Percentiles rank a stretch among this genome's conserved stretches.
Conservation (phyloP, 2,888 invertebrate species). For the Sesia bembeciformis region DNA sequence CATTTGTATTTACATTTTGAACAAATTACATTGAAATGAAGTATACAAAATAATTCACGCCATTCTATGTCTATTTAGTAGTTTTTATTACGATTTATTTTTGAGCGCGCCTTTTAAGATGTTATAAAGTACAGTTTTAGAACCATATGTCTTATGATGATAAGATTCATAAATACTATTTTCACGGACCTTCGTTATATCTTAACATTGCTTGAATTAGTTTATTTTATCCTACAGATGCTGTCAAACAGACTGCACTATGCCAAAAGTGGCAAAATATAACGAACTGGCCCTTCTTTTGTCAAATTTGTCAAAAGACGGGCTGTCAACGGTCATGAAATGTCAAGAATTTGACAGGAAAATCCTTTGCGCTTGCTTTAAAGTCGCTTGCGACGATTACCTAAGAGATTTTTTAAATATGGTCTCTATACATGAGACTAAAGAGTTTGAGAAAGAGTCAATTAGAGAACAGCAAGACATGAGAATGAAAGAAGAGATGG, state of each 20-base stretch:
- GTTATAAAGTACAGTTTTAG: no score
- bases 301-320: conserved; percentile 42
- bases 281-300: conserved; percentile 41
- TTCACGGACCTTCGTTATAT: no score
- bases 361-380: conserved; percentile 64
- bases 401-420: conserved; percentile 48
- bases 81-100: no score
- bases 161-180: no score
- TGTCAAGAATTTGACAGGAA: conserved; percentile 66
- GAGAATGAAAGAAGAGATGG: conserved; percentile 38
- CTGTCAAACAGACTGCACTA: conserved; percentile 36
- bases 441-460: conserved; percentile 46
- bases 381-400: conserved; percentile 63
- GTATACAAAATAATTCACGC: no score
- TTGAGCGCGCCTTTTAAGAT: no score
- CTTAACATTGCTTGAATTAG: no score
- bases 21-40: no score
- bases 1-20: no score
- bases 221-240: conserved; percentile 34
- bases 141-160: no score
- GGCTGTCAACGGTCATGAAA: conserved; percentile 57
- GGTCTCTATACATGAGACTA: conserved; percentile 41
- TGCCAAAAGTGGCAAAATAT: conserved; percentile 40
- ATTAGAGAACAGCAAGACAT: conserved; percentile 37
- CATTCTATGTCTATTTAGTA: no score